Conservation (phyloP, 2,113 vertebrate species). For the Sylvietta virens region DNA sequence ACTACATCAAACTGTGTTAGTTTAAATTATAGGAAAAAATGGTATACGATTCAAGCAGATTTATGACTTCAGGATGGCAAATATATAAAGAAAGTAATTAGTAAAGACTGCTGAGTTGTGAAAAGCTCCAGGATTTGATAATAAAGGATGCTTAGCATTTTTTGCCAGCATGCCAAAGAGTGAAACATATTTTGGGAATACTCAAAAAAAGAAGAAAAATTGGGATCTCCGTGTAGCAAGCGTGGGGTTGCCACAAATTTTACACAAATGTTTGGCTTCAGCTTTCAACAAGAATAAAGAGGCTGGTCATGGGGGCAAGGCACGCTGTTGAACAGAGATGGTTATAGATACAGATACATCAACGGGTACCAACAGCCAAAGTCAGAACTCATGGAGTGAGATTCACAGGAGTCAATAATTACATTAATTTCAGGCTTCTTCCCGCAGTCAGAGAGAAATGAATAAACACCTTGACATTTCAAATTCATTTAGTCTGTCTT, state of each 20-base stretch:
- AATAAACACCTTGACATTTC: not conserved
- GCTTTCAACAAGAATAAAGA: not conserved
- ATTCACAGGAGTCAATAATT: not conserved
- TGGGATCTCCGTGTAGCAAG: not conserved
- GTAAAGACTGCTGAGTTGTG: not conserved
- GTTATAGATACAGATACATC: not conserved
- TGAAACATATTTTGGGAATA: not conserved
- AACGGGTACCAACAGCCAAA: not conserved
- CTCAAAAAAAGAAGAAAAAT: not conserved
- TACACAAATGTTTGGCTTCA: not conserved
- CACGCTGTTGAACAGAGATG: not conserved
- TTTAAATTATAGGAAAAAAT: not conserved
- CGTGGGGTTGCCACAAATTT: not conserved
- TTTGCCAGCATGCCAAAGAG: not conserved
- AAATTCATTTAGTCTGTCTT: not conserved
- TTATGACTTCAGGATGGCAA: not conserved
- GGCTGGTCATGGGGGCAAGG: not conserved
- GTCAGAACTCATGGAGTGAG: not conserved
- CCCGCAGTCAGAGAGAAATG: not conserved
- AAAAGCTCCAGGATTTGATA: not conserved
- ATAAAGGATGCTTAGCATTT: not conserved
- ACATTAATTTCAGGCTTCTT: not conserved
- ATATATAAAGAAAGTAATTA: not conserved
- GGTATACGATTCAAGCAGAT: not conserved
- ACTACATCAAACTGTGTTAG: not conserved